These are phyloP conservation scores for Peromyscus aztecus DNA, from an alignment of 2,797 vertebrate genomes.

Conservation along the genomic window DNA sequence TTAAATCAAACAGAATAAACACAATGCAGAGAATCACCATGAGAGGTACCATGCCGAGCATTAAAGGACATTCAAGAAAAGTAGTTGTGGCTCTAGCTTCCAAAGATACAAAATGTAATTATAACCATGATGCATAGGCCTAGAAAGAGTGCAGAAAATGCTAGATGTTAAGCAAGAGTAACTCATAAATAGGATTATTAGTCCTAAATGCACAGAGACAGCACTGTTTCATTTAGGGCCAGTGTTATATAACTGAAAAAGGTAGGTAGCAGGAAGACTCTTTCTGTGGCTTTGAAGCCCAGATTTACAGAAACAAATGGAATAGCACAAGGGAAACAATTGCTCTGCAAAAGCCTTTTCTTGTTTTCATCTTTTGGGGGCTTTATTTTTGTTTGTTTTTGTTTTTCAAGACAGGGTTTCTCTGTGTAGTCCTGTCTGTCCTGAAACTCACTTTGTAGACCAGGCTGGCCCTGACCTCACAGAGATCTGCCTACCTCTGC, in stretches of 20 bases:
- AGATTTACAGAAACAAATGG: not conserved
- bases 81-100: not conserved
- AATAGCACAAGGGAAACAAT: not conserved
- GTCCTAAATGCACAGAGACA: not conserved
- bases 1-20: conserved; percentile 16
- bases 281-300: not conserved
- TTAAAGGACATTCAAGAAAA: not conserved
- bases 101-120: not conserved
- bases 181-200: not conserved
- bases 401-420: not conserved
- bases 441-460: too few species aligned
- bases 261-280: not conserved
- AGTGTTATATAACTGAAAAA: not conserved
- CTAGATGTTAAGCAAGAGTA: not conserved
- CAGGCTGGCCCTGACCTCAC: not conserved
- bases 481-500: not conserved
- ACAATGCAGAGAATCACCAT: not conserved
- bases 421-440: too few species aligned
- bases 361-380: not conserved
- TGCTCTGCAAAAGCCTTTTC: not conserved
- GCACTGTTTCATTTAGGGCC: not conserved
- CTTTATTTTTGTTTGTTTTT: not conserved
- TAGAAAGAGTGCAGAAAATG: not conserved
- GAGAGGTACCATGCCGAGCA: not conserved
- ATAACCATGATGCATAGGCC: not conserved